These are phyloP conservation scores for Taurulus bubalis DNA, from an alignment of 2,113 vertebrate genomes.

Conservation along the genomic window DNA sequence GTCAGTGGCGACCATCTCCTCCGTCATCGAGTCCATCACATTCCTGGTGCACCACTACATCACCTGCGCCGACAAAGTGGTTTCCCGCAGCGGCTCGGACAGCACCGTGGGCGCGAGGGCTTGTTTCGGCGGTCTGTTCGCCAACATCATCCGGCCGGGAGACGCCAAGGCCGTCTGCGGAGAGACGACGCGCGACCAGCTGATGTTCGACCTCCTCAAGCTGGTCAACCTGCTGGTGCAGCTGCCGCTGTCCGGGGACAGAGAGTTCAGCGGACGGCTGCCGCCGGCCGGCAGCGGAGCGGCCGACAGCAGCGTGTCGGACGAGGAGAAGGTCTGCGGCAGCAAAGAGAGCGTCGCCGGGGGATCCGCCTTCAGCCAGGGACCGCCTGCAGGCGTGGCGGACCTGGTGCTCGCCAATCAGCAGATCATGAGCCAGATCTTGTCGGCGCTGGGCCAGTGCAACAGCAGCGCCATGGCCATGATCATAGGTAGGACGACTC, in stretches of 20 bases:
- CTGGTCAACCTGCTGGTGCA: conserved; percentile 96
- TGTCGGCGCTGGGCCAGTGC: conserved; percentile 97
- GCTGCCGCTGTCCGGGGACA: conserved; percentile 93
- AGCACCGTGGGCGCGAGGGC: conserved; percentile 96
- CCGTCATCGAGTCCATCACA: conserved; percentile 96
- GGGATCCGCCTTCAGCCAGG: conserved; percentile 84
- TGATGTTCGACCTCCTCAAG: conserved; percentile 98
- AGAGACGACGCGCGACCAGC: conserved; percentile 96
- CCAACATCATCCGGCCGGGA: conserved; percentile 98
- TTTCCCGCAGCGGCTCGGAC: conserved; percentile 96
- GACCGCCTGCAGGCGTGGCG: conserved; percentile 90
- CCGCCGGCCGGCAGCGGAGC: conserved; percentile 86
- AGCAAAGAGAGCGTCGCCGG: conserved; percentile 91
- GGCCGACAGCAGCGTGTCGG: conserved; percentile 94
- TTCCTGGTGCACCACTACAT: conserved; percentile 99
- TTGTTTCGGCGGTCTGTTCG: conserved; percentile 97
- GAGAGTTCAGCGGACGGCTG: conserved; percentile 93
- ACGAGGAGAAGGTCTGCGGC: conserved; percentile 98
- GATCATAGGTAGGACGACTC: conserved; percentile 91
- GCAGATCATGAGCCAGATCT: conserved; percentile 99
- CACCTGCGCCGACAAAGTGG: conserved; percentile 96
- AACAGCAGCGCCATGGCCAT: conserved; percentile 99
- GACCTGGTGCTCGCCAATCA: conserved; percentile 98
- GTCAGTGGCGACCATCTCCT: conserved; percentile 94
- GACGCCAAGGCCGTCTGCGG: conserved; percentile 98